Base-by-base conservation (phyloP, 2,113 vertebrate species). In the Spheniscus mendiculus region DNA sequence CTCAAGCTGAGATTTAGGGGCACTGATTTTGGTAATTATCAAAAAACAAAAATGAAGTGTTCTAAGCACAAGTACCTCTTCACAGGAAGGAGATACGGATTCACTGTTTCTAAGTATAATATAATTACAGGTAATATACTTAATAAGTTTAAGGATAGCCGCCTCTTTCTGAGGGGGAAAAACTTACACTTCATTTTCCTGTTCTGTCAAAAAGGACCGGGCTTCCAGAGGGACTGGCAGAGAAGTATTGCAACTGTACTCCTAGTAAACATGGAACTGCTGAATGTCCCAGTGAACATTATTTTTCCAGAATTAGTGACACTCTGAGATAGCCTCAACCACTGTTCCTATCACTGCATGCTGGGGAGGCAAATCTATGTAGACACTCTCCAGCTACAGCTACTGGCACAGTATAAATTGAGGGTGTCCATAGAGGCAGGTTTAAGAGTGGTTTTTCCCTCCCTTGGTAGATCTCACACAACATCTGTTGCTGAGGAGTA, bases 331-430 rank as follows among this genome's bases (percentile, higher is more conserved):
- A 10, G 8, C 38, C 4, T 65, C 19, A 65, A 6, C n/a, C 10
- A 15, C 16, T 38, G n/a, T 61, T 12, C 7, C 12, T 55, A 6
- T 56, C 4, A 2, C 36, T 62, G 30, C 7, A 2, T 34, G 7
- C 6, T 8, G 17, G 44, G 19, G 15, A 50, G 27, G n/a, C 8
- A 32, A 12, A 36, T 36, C 47, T 52, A 3, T 1, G 1, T 7
- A 40, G 52, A 3, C 0, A 0, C 3, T 10, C 16, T n/a, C 38
- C 59, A 13, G 8, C 30, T 50, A 5, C 26, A 42, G 55, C 44
- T 80, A 4, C 55, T 74, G 18, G 25, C 30, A 42, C 30, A 22
- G 38, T 18, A 10, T 11, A 21, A 36, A 38, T 6, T 25, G 5
- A 38, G 27, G n/a, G 13, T 3, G 32, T 18, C 4, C 7, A 3